Conservation (phyloP, 2,888 invertebrate species). For the Cremastobaeus sp. region DNA sequence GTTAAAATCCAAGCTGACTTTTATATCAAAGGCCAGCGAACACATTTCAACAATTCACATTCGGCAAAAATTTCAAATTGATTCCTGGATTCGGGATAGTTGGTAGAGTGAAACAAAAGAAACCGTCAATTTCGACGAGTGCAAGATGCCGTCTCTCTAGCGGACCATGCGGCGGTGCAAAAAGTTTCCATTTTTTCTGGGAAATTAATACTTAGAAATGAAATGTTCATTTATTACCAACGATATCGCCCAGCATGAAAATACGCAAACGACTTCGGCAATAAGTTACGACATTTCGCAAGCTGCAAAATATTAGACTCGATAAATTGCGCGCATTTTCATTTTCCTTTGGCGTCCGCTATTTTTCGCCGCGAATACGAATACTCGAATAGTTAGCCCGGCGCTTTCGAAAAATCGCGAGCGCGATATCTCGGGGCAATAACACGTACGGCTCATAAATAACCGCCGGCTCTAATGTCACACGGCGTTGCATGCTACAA, state of each 20-base stretch:
- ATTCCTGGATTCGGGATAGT: no score
- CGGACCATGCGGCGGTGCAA: no score
- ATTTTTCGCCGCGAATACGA: conserved; percentile 51
- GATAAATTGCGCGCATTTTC: conserved; percentile 55
- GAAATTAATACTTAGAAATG: conserved; percentile 38
- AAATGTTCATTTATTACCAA: conserved; percentile 29
- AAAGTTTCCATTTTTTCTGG: no score
- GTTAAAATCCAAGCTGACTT: conserved; percentile 20
- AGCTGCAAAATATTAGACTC: conserved; percentile 49
- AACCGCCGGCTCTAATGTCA: conserved; percentile 54
- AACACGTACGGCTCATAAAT: conserved; percentile 56
- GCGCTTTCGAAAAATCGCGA: conserved; percentile 53
- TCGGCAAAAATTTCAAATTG: background rate
- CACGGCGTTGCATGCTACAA: conserved; percentile 47
- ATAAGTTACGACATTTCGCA: conserved; percentile 46
- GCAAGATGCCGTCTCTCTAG: no score
- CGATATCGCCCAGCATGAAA: conserved; percentile 21
- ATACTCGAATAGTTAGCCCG: conserved; percentile 52
- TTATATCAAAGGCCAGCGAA: background rate
- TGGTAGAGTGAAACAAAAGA: no score
- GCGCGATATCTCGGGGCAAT: conserved; percentile 55
- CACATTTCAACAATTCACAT: conserved; percentile 3
- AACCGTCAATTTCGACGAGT: no score
- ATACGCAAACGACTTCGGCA: conserved; percentile 50
- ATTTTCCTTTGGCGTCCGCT: conserved; percentile 46